Evolutionary conservation across 2,797 vertebrate genomes (phyloP).

Genomic region (Pipistrellus pipistrellus): DNA sequence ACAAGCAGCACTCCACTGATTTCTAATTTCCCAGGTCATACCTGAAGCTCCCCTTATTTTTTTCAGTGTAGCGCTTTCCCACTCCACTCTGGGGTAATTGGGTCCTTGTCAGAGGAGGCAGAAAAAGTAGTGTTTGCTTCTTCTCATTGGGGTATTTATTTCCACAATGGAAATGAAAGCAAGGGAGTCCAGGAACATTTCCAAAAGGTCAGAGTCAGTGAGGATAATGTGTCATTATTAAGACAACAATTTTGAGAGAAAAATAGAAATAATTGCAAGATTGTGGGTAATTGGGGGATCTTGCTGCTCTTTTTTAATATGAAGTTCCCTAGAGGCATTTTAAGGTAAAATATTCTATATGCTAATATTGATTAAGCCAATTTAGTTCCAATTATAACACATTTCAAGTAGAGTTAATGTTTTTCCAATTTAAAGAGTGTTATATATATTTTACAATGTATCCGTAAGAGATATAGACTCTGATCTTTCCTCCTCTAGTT

Average conservation of each 20-base stretch:
- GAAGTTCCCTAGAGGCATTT: background rate
- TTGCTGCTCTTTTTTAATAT: background rate
- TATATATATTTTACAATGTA: background rate
- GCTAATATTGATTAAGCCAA: background rate
- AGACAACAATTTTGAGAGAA: background rate
- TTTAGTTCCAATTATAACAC: background rate
- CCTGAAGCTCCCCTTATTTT: no score
- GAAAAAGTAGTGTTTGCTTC: background rate
- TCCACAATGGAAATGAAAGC: background rate
- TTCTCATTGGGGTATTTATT: background rate
- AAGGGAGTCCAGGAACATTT: background rate
- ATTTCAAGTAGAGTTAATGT: background rate
- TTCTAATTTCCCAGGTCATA: no score
- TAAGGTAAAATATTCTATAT: background rate
- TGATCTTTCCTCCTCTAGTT: background rate
- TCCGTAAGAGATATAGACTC: background rate
- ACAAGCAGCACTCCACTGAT: background rate
- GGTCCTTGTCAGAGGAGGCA: background rate
- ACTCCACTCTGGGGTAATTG: rapidly evolving
- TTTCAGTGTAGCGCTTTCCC: rapidly evolving
- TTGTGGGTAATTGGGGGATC: background rate
- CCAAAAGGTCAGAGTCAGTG: rapidly evolving
- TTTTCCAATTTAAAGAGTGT: background rate
- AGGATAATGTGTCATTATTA: background rate
- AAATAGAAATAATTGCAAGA: background rate